Evolutionary conservation across 2,113 vertebrate species (phyloP), one percentile per base, ranked within the genome.

Genomic region (Clupea harengus): DNA sequence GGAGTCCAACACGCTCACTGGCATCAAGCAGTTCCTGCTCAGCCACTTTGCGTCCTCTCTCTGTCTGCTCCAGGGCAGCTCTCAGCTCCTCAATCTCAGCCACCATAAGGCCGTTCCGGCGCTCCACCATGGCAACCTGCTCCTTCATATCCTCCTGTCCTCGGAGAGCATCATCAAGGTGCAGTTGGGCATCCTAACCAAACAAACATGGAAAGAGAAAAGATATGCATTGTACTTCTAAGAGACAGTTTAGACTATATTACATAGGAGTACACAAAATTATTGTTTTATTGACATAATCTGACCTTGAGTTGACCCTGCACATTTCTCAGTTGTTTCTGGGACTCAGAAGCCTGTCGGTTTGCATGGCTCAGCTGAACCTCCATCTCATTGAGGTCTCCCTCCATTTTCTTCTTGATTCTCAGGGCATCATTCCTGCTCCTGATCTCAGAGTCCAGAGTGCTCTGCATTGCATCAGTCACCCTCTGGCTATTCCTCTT

Each of bases 11-110:
- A 0, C 97, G 95, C 82, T 98, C 97, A 45, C 95, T 98, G 92
- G 95, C 95, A 28, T 98, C 97, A 0, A 95, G 89, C 82, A 98
- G 93, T 92, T 98, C 97, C 91, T 97, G 97, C 90, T 98, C 97
- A 18, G 97, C 97, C 1, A 96, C 90, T 89, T 95, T 97, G 85
- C 97, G 96, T 60, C 93, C 90, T 91, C 96, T 95, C 32, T 97
- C 96, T 0, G 96, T 97, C 90, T 97, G 96, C 84, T 97, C 96
- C 89, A 97, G 93, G 0, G 96, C 95, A 86, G 90, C 88, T 91
- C 96, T 92, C 85, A 96, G 93, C 90, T 97, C 96, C 86, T 97
- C 96, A 0, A 97, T 96, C 92, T 90, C 89, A 80, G 87, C 57
- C 80, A 84, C 60, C 87, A 89, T 89, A 85, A 89, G 57, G 25